Conservation (phyloP, 2,113 vertebrate genomes). For the Perca fluviatilis region DNA sequence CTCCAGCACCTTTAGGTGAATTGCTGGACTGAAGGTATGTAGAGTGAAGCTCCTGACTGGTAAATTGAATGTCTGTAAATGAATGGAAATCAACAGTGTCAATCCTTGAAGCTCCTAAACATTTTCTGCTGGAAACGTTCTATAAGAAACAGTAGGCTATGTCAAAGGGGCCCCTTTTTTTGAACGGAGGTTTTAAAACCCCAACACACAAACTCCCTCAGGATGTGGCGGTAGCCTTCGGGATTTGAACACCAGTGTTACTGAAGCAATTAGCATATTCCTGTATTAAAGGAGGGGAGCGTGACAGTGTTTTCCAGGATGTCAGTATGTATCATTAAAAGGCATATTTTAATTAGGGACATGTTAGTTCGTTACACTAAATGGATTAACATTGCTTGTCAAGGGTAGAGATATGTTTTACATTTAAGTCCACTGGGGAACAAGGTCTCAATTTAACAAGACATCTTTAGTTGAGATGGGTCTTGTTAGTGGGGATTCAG, state of each 20-base stretch:
- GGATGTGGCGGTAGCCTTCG: constrained; percentile 74
- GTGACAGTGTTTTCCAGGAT: constrained; percentile 85
- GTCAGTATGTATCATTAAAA: constrained; percentile 88
- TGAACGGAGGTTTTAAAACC: constrained; percentile 57
- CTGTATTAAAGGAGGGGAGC: constrained; percentile 84
- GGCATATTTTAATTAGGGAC: constrained; percentile 88
- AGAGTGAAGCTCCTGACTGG: constrained; percentile 30
- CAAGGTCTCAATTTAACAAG: constrained; percentile 83
- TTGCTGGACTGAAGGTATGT: constrained; percentile 72
- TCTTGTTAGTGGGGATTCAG: constrained; percentile 72
- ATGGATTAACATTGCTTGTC: constrained; percentile 88
- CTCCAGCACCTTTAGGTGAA: constrained; percentile 77
- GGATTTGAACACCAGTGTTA: constrained; percentile 83
- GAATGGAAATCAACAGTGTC: constrained; percentile 67
- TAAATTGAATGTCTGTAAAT: constrained; percentile 64
- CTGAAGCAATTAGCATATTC: constrained; percentile 91
- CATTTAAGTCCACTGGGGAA: constrained; percentile 83
- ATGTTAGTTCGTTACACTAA: constrained; percentile 87
- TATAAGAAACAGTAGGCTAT: constrained; percentile 25
- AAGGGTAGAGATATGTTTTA: constrained; percentile 85
- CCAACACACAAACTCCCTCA: constrained; percentile 63
- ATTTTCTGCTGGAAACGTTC: constrained; percentile 45
- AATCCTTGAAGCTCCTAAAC: constrained; percentile 17
- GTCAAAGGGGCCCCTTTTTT: constrained; percentile 36
- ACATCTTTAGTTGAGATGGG: constrained; percentile 76